A percentile compares a stretch with the other conserved stretches of the same genome.
phyloP scores from a whole-genome alignment of 2,797 vertebrate genomes.

The Fratercula arctica region DNA sequence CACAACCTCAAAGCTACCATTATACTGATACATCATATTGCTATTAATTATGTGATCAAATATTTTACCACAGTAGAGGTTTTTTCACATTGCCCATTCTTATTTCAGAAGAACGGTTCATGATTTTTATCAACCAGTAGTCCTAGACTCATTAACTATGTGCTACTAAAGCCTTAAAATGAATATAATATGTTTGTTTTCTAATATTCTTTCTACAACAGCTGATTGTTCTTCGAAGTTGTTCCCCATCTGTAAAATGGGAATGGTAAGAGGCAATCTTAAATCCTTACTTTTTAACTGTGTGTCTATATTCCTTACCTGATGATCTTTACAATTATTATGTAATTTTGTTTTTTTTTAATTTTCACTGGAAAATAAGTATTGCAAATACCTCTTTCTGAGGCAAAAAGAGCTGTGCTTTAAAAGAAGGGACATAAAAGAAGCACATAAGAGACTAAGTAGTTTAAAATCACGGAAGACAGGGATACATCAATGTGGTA shows the following conservation, averaged over 20 bases:
- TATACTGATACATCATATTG: not conserved
- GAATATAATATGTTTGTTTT: not conserved
- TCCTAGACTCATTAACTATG: not conserved
- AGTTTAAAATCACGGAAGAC: not conserved
- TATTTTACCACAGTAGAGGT: not conserved
- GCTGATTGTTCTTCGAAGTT: not conserved
- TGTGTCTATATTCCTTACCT: not conserved
- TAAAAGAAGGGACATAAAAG: not conserved
- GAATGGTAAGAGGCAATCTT: not conserved
- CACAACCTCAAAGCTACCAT: not conserved
- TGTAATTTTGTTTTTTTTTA: not conserved
- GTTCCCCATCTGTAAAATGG: not conserved
- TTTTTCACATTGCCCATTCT: not conserved
- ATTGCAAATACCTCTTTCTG: not conserved
- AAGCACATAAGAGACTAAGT: not conserved
- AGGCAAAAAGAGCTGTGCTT: not conserved
- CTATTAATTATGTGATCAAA: not conserved
- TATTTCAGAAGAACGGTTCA: not conserved
- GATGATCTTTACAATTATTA: not conserved
- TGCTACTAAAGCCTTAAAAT: not conserved
- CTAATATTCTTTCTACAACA: not conserved
- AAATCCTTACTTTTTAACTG: not conserved
- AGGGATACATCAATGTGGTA: not conserved
- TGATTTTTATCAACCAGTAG: not conserved
- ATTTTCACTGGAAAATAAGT: not conserved